phyloP scores from a whole-genome alignment of 2,797 vertebrate genomes.

The Tinamus major region DNA sequence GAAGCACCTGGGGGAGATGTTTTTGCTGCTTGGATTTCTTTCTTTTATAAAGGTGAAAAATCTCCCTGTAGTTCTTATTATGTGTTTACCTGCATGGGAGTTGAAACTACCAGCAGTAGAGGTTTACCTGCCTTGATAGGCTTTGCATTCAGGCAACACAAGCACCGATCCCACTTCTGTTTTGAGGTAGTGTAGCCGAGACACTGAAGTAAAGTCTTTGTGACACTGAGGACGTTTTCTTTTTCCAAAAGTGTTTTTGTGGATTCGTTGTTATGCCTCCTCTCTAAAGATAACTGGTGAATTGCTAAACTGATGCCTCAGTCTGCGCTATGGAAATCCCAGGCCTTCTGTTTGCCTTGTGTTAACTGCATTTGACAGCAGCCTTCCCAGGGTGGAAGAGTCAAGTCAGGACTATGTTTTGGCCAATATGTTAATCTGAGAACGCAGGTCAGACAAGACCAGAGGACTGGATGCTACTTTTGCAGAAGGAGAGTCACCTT shows the following conservation, averaged over 20 bases:
- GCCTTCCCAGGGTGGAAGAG: background rate
- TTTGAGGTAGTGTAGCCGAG: background rate
- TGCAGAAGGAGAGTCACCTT: background rate
- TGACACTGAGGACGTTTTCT: background rate
- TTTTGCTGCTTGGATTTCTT: background rate
- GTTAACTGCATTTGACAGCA: conserved; percentile 6
- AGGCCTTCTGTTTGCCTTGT: background rate
- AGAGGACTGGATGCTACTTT: background rate
- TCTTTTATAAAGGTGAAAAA: background rate
- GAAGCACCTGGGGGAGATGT: background rate
- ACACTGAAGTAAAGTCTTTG: background rate
- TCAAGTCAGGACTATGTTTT: background rate
- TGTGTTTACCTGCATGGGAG: background rate
- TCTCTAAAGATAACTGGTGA: background rate
- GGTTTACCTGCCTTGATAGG: background rate
- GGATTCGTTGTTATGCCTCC: background rate
- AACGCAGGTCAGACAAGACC: background rate
- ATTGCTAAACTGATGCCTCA: background rate
- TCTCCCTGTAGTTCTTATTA: background rate
- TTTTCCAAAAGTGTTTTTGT: background rate
- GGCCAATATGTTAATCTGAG: background rate
- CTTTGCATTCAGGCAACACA: background rate
- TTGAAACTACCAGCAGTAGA: background rate
- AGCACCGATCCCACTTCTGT: background rate
- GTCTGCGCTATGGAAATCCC: background rate